Percentiles rank a stretch among this genome's conserved stretches.
phyloP scores from a whole-genome alignment of 2,888 invertebrate species.

The Nomada goodeniana region DNA sequence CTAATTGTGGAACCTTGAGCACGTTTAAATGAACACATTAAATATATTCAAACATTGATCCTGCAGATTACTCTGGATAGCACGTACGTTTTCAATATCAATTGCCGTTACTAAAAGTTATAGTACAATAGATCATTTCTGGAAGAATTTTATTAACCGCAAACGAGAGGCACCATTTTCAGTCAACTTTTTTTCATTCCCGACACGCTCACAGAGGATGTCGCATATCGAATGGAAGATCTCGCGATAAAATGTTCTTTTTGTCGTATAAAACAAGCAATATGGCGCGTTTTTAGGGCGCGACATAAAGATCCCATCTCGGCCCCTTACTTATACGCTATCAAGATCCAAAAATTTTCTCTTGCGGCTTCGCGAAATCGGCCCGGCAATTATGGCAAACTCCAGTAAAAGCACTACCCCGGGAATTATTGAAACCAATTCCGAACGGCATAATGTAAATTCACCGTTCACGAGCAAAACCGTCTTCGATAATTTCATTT shows the following conservation, averaged over 20 bases:
- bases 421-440: slow-evolving; percentile 25
- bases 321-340: slow-evolving; percentile 47
- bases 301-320: slow-evolving; percentile 54
- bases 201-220: slow-evolving; percentile 53
- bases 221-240: slow-evolving; percentile 44
- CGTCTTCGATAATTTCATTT: too few relatives aligned
- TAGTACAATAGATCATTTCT: neutral
- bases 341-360: slow-evolving; percentile 56
- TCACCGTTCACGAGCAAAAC: neutral
- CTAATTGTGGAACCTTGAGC: too few relatives aligned
- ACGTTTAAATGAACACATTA: too few relatives aligned
- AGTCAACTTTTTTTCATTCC: slow-evolving; percentile 34
- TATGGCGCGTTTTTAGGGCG: slow-evolving; percentile 58
- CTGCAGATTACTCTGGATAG: too few relatives aligned
- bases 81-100: neutral
- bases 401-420: slow-evolving; percentile 1
- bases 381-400: slow-evolving; percentile 42
- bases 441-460: neutral
- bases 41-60: too few relatives aligned
- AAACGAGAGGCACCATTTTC: neutral
- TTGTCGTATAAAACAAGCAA: slow-evolving; percentile 57
- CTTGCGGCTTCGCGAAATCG: slow-evolving; percentile 26
- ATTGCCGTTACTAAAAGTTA: neutral
- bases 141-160: slow-evolving; percentile 10
- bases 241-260: slow-evolving; percentile 54